A percentile compares a stretch with the other conserved stretches of the same genome.
Evolutionary conservation across 2,797 vertebrate species (phyloP).

Genomic region (Hozukius guyotensis): DNA sequence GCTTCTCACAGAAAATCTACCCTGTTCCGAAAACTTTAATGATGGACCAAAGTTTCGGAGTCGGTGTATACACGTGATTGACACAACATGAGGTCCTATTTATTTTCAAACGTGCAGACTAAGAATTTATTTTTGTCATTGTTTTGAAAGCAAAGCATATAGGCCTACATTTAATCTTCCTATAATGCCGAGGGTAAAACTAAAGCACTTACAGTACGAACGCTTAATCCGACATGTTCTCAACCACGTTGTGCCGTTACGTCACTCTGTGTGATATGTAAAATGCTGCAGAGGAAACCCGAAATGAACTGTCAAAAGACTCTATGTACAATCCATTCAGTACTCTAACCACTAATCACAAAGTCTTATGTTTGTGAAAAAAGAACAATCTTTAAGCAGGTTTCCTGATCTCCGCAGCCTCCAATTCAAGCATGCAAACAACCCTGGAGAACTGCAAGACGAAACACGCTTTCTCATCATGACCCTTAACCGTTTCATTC

Average conservation of each 20-base stretch:
- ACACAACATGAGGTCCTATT: too few species aligned
- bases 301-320: background rate
- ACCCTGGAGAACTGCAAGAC: background rate
- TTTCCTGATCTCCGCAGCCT: background rate
- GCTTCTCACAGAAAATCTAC: too few species aligned
- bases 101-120: background rate
- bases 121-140: background rate
- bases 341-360: background rate
- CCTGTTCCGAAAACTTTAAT: too few species aligned
- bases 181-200: background rate
- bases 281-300: background rate
- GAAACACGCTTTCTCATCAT: conserved; percentile 6
- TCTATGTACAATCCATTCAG: background rate
- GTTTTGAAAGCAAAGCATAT: background rate
- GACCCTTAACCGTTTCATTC: conserved; percentile 24
- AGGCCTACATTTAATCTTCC: background rate
- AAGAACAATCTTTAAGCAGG: background rate
- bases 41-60: too few species aligned
- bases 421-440: background rate
- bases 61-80: too few species aligned
- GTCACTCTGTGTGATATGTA: background rate
- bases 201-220: background rate
- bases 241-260: background rate
- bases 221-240: background rate
- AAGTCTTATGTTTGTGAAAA: background rate